Evolutionary conservation across 2,888 invertebrate genomes (phyloP).

Genomic region (Myathropa florea): DNA sequence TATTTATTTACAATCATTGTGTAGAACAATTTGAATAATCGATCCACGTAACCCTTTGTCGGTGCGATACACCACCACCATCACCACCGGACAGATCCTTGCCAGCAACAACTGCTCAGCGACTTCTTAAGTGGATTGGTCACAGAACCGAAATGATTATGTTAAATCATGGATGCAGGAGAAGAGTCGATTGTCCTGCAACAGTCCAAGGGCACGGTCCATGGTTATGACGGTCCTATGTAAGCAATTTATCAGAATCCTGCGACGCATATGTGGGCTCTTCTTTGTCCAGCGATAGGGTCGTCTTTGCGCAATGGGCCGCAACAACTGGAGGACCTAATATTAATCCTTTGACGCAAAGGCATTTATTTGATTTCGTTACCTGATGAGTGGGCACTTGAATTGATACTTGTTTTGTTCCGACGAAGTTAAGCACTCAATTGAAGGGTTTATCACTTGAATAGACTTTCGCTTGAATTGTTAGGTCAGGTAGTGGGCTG

Average conservation of each 20-base stretch:
- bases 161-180: conserved; percentile 54
- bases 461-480: neutral
- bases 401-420: conserved; percentile 32
- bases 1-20: conserved; percentile 68
- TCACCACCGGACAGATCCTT: neutral
- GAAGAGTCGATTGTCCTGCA: conserved; percentile 32
- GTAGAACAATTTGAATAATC: conserved; percentile 71
- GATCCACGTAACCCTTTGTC: conserved; percentile 70
- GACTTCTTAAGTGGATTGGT: conserved; percentile 63
- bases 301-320: conserved; percentile 40
- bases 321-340: conserved; percentile 29
- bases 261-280: conserved; percentile 2
- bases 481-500: neutral
- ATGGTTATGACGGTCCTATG: conserved; percentile 36
- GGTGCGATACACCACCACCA: conserved; percentile 36
- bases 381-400: conserved; percentile 28
- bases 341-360: conserved; percentile 38
- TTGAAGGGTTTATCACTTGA: neutral
- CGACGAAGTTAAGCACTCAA: neutral
- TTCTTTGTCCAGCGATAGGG: conserved; percentile 3
- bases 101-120: conserved; percentile 12
- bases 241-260: conserved; percentile 23
- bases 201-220: too few relatives aligned
- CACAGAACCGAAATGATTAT: conserved; percentile 64
- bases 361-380: conserved; percentile 36